Base-by-base conservation (phyloP, 2,888 invertebrate species). In the Hyposoter dolosus region DNA sequence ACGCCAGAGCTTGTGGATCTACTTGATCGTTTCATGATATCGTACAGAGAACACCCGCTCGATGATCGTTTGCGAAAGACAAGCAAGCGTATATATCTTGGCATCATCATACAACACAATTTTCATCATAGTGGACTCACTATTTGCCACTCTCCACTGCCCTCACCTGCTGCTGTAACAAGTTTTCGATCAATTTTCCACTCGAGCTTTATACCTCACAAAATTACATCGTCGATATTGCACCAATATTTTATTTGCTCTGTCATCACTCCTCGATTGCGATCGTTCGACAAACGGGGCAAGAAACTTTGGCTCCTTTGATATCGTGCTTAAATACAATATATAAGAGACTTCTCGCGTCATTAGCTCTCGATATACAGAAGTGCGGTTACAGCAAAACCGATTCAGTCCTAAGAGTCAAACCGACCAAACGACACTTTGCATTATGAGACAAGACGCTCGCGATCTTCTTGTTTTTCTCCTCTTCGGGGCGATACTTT, bases 321-420 rank as follows among this genome's bases (percentile, higher is more conserved):
- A 32, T 12, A 65, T 28, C 76, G 71, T 45, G 72, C 71, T 77
- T 53, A 80, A 82, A 85, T 79, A 35, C 56, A 72, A 76, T 85
- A 83, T 85, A 85, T 85, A 85, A 85, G 43, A 76, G 85, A 75
- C 71, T 83, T 72, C 50, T 47, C 60, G 56, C 40, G 76, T 80
- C 85, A 77, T 85, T 85, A 83, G 85, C 68, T 65, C 40, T 68
- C 40, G 68, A 19, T 32, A 56, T 68, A 53, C 63, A 80, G 71
- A 71, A 53, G 76, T 47, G 50, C 69, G 82, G 45, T 82, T 56
- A 47, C 19, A 45, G 45, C 45, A 47, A 71, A 84, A 78, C 15
- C 15, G 23, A 56, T 50, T 47, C 40, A 50, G 45, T 23, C 19
- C 35, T 45, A 7, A 35, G 32, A 12, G 56, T 32, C 19, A 3